Conservation (phyloP, 2,888 invertebrate species). For the Heteromyza rotundicornis region DNA sequence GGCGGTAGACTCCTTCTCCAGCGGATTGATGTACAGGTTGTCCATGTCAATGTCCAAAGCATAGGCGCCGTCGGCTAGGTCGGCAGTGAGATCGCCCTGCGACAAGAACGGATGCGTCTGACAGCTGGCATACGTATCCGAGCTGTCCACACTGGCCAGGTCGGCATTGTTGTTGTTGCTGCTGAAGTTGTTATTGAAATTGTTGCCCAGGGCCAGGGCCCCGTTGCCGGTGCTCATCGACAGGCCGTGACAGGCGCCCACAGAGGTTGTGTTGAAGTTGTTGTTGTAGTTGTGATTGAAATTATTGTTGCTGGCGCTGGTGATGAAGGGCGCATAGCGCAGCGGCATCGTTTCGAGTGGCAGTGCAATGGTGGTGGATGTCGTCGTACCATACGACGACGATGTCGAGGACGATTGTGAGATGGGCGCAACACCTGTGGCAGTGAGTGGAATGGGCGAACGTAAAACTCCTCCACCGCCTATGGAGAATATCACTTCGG, state of each 20-base stretch:
- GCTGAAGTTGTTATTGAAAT: slow-evolving; percentile 54
- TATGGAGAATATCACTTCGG: slow-evolving; percentile 32
- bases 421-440: slow-evolving; percentile 41
- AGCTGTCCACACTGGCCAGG: slow-evolving; percentile 73
- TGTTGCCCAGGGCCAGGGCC: slow-evolving; percentile 39
- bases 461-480: slow-evolving; percentile 26
- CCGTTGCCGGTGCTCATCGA: slow-evolving; percentile 40
- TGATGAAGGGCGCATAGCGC: slow-evolving; percentile 50
- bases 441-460: slow-evolving; percentile 33
- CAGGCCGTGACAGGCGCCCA: slow-evolving; percentile 37
- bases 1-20: slow-evolving; percentile 68
- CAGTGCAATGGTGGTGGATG: slow-evolving; percentile 59
- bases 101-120: slow-evolving; percentile 94
- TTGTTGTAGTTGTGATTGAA: slow-evolving; percentile 60
- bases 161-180: slow-evolving; percentile 64
- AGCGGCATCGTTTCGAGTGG: slow-evolving; percentile 58
- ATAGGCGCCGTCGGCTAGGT: slow-evolving; percentile 61
- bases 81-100: slow-evolving; percentile 76
- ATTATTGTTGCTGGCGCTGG: slow-evolving; percentile 46
- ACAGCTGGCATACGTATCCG: slow-evolving; percentile 96
- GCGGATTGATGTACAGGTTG: slow-evolving; percentile 87
- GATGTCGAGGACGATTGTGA: slow-evolving; percentile 57
- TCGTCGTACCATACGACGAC: slow-evolving; percentile 60
- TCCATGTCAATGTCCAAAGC: slow-evolving; percentile 70
- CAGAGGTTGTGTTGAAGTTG: slow-evolving; percentile 56